Base-by-base conservation (phyloP, 2,113 vertebrate genomes). In the Caranx ignobilis region DNA sequence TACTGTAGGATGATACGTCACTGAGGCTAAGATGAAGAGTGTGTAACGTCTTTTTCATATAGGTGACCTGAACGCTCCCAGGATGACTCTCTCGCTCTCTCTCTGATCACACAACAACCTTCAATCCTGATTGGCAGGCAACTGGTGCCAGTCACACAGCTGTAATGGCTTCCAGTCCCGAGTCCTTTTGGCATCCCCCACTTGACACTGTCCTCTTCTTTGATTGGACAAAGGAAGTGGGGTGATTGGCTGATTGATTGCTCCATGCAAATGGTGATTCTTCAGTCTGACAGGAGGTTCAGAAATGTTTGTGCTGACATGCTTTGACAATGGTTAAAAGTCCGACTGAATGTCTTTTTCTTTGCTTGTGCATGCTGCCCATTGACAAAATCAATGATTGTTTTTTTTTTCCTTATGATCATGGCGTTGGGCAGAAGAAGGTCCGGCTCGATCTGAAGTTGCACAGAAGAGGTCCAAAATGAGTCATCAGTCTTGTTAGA, bases 261-360 rank as follows among this genome's bases (percentile, higher is more conserved):
- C 89, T 93, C 86, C 93, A 93, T 94, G 93, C 93, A 92, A 83
- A 89, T 83, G 82, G 88, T 82, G 76, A 63, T 80, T 78, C 13
- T 69, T 80, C 74, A 63, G 77, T 84, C 63, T 41, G 32, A 72
- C 19, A 64, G 75, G n/a, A 76, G 26, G 31, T 79, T 68, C 34
- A n/a, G 34, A 74, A 65, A 60, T 19, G 65, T 68, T 37, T 79
- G 67, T 72, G 79, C 77, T 9, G 82, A 85, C 93, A 92, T 92
- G 91, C 90, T 78, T 71, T 45, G 12, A 73, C 41, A 56, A 45
- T 56, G 67, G 55, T 57, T n/a, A 13, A 48, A 16, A 48, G 16
- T 12, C 34, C 19, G 12, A 31, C 55, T 76, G 56, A 21, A 72
- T 5, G 37, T 63, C 32, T 15, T 66, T 63, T 66, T 78, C 65